Evolutionary conservation across 1,140 invertebrate genomes (phyloP).

Genomic region (Drosophila albomicans): DNA sequence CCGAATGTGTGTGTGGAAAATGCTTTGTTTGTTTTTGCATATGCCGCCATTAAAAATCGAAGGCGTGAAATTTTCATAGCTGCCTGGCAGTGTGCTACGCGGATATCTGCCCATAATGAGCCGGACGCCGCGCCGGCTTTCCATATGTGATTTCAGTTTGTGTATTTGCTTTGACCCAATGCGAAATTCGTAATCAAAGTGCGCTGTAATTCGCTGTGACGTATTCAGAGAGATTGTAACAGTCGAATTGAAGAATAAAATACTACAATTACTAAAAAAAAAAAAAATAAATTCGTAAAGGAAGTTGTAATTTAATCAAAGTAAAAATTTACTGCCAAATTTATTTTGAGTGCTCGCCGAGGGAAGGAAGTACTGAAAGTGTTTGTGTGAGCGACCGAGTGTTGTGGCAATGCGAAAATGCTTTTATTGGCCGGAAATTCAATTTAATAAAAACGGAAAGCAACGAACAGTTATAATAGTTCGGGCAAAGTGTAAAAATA

Average conservation of each 20-base stretch:
- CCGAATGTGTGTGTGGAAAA: slow-evolving; percentile 46
- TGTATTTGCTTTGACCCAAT: slow-evolving; percentile 26
- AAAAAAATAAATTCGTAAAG: slow-evolving; percentile 24
- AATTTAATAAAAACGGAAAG: slow-evolving; percentile 17
- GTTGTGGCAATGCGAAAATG: slow-evolving; percentile 13
- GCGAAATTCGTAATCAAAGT: slow-evolving; percentile 54
- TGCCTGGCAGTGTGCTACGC: slow-evolving; percentile 31
- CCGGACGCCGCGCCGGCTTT: slow-evolving; percentile 64
- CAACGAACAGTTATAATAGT: slow-evolving; percentile 39
- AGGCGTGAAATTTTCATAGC: slow-evolving; percentile 67
- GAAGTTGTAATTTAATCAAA: slow-evolving; percentile 37
- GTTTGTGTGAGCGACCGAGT: slow-evolving; percentile 14
- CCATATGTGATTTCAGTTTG: slow-evolving; percentile 56
- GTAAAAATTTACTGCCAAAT: slow-evolving; percentile 34
- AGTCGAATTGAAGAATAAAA: neutral
- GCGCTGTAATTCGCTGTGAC: slow-evolving; percentile 53
- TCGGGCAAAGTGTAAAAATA: slow-evolving; percentile 33
- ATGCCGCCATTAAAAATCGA: slow-evolving; percentile 60
- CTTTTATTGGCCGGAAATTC: slow-evolving; percentile 27
- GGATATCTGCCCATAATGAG: slow-evolving; percentile 60
- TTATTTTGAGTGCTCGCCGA: slow-evolving; percentile 11
- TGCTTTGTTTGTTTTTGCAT: slow-evolving; percentile 62
- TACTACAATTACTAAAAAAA: neutral
- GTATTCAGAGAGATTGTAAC: slow-evolving; percentile 38
- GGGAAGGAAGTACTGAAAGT: slow-evolving; percentile 21